Percentiles rank a stretch among this genome's conserved stretches.
Evolutionary conservation across 2,113 vertebrate genomes (phyloP).

Genomic region (Hyla sarda): DNA sequence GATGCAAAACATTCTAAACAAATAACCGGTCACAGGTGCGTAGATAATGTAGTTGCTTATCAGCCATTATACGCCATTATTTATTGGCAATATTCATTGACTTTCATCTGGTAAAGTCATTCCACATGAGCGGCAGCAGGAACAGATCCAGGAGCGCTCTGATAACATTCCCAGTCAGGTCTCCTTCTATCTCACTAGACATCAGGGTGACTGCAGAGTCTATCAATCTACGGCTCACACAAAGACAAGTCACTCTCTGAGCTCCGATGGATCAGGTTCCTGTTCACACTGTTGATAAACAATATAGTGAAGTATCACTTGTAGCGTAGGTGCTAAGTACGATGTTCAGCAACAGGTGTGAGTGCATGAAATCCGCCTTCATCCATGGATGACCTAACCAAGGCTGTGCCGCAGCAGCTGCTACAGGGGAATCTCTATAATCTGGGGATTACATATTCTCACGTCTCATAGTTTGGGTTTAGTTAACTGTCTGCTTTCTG

Average conservation of each 20-base stretch:
- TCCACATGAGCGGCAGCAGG: not conserved
- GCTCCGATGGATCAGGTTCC: slow-evolving; percentile 1
- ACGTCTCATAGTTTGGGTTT: not conserved
- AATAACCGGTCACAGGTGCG: not conserved
- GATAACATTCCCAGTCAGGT: not conserved
- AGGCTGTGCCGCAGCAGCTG: slow-evolving; percentile 33
- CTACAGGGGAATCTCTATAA: not conserved
- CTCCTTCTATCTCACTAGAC: not conserved
- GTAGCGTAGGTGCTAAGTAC: slow-evolving; percentile 47
- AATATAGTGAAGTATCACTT: slow-evolving; percentile 10
- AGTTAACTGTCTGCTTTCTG: not conserved
- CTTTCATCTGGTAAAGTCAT: not conserved
- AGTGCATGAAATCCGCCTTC: slow-evolving; percentile 26
- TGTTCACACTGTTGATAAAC: not conserved
- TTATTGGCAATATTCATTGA: not conserved
- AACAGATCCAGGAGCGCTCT: not conserved
- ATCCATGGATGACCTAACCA: slow-evolving; percentile 1
- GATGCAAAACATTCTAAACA: too few relatives aligned
- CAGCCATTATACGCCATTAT: not conserved
- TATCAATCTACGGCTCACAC: not conserved
- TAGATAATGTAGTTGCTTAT: not conserved
- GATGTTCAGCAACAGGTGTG: slow-evolving; percentile 47
- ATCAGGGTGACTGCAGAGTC: not conserved
- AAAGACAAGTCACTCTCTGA: not conserved
- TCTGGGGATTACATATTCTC: not conserved